These are phyloP conservation scores for Cranoglanis bouderius DNA, from an alignment of 2,113 vertebrate genomes.

Conservation along the genomic window DNA sequence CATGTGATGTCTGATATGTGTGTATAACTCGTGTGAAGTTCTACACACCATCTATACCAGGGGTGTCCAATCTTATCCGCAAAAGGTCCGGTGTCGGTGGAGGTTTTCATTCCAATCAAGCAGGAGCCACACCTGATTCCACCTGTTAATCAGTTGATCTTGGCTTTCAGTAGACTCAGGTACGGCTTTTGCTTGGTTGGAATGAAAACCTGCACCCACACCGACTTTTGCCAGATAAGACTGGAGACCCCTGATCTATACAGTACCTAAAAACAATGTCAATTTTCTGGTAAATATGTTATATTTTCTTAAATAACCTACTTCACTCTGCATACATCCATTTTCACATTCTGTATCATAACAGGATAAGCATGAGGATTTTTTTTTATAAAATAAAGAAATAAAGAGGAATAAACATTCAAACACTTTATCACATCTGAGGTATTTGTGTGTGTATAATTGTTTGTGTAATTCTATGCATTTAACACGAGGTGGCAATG, in stretches of 20 bases:
- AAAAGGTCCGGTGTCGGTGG: no score
- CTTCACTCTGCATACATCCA: neutral
- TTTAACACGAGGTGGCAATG: neutral
- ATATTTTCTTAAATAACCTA: neutral
- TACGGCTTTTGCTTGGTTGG: no score
- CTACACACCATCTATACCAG: neutral
- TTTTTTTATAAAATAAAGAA: constrained; percentile 13
- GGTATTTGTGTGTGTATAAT: neutral
- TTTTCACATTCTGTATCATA: neutral
- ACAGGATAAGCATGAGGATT: neutral
- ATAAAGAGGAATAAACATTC: neutral
- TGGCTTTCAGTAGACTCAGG: no score
- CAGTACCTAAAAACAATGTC: neutral
- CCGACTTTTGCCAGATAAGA: no score
- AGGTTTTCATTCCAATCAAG: no score
- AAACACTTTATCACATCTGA: neutral
- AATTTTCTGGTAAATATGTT: neutral
- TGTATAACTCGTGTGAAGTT: neutral
- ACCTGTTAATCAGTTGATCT: no score
- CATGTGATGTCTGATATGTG: neutral
- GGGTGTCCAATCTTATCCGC: no score
- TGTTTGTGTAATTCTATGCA: neutral
- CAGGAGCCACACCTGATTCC: no score
- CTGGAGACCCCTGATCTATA: no score
- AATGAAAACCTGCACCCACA: no score